phyloP scores from a whole-genome alignment of 2,797 vertebrate species.

The Schizothorax lantsangensis region DNA sequence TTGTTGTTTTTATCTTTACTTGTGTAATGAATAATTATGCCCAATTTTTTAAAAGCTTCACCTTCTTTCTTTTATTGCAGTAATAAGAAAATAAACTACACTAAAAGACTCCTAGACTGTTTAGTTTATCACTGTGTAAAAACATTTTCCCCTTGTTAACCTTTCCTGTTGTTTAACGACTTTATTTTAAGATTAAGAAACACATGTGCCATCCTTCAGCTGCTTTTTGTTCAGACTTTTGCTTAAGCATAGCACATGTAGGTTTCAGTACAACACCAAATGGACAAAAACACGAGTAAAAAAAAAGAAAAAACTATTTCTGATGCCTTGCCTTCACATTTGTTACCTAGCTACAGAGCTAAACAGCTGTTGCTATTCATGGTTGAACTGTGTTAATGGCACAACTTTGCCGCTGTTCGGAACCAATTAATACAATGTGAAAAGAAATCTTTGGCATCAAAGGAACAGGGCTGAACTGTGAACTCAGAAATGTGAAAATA shows the following conservation, averaged over 20 bases:
- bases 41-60: neutral
- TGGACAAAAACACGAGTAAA: neutral
- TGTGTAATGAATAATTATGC: no score
- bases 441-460: neutral
- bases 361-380: conserved; percentile 14
- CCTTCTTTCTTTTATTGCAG: neutral
- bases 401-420: neutral
- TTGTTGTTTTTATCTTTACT: neutral
- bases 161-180: neutral
- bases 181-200: neutral
- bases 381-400: neutral
- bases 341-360: conserved; percentile 15
- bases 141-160: neutral
- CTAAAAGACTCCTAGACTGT: neutral
- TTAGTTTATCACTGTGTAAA: neutral
- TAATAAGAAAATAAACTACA: neutral
- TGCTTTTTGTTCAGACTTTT: neutral
- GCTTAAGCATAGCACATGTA: neutral
- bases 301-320: no score
- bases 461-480: neutral
- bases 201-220: neutral
- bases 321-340: neutral
- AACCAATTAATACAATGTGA: conserved; percentile 5
- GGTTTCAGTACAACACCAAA: neutral
- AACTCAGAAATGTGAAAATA: neutral